Conservation (phyloP, 2,888 invertebrate species). For the Onchidella celtica region DNA sequence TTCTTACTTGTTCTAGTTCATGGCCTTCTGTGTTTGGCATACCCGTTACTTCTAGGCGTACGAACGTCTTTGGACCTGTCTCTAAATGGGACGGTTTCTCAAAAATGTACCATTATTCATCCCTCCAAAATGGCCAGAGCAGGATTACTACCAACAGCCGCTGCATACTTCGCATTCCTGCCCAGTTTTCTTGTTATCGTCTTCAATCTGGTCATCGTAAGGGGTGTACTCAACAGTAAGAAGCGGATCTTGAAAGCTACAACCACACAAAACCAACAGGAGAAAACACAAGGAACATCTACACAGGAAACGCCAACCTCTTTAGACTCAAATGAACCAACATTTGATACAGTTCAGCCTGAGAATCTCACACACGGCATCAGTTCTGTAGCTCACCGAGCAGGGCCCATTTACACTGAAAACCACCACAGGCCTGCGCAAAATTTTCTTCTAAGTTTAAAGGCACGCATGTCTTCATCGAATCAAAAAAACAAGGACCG, state of each 20-base stretch:
- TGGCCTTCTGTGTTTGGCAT: not conserved
- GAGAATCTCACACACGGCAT: too few relatives aligned
- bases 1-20: not conserved
- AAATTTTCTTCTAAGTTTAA: too few relatives aligned
- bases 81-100: not conserved
- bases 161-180: not conserved
- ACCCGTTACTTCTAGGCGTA: not conserved
- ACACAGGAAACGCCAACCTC: not conserved
- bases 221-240: not conserved
- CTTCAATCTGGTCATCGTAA: not conserved
- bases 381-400: not conserved
- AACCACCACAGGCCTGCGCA: not conserved
- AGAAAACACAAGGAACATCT: not conserved
- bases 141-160: not conserved
- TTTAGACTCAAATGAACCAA: not conserved
- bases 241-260: not conserved
- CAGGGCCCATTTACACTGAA: too few relatives aligned
- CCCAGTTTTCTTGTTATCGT: not conserved
- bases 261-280: not conserved
- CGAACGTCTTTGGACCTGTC: not conserved
- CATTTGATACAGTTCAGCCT: too few relatives aligned
- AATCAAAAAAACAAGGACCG: not conserved
- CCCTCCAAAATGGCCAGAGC: not conserved
- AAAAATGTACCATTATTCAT: too few relatives aligned
- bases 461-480: not conserved